phyloP scores from a whole-genome alignment of 2,113 vertebrate species.

The Dryoscopus gambensis region DNA sequence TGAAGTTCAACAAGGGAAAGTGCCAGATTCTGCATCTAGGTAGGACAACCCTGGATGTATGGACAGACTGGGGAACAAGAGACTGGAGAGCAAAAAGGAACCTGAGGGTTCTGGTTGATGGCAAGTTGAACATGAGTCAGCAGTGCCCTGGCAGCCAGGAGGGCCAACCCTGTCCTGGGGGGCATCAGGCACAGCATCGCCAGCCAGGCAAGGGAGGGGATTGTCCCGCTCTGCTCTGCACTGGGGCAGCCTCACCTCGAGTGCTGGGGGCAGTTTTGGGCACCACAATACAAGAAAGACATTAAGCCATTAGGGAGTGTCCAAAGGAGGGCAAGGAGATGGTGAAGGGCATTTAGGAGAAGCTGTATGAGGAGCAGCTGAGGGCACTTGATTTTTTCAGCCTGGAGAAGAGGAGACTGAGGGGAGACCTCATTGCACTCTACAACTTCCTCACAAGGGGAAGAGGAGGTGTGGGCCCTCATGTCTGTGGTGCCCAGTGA shows the following conservation, averaged over 20 bases:
- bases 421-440: background rate
- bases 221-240: background rate
- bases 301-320: no score
- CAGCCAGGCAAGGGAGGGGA: background rate
- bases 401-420: background rate
- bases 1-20: background rate
- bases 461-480: background rate
- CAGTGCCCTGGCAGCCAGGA: background rate
- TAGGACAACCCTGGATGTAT: fast-evolving
- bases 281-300: background rate
- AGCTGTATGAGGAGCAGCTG: background rate
- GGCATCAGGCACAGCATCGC: background rate
- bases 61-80: background rate
- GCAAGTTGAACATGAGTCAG: fast-evolving
- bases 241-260: fast-evolving
- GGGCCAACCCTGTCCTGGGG: background rate
- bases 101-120: fast-evolving
- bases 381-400: background rate
- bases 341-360: background rate
- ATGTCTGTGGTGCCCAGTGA: background rate
- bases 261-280: fast-evolving
- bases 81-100: background rate
- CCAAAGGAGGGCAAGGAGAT: background rate
- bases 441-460: fast-evolving
- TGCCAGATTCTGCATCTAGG: background rate